Evolutionary conservation across 2,888 invertebrate genomes (phyloP).

Genomic region (Agonopterix subpropinquella): DNA sequence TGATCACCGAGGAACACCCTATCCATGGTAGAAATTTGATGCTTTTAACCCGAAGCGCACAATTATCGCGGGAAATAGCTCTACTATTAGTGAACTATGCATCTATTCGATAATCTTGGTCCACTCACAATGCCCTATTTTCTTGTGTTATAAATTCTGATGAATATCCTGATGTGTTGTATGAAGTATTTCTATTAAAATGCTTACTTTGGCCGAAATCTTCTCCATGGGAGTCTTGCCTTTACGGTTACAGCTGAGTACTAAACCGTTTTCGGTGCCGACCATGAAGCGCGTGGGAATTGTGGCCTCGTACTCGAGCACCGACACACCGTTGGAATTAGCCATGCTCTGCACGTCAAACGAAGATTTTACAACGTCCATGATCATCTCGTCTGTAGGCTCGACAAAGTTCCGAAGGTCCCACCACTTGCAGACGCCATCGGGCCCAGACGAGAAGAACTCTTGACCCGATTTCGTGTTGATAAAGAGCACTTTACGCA

Average conservation of each 20-base stretch:
- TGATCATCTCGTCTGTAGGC: constrained; percentile 78
- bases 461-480: constrained; percentile 95
- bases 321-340: constrained; percentile 75
- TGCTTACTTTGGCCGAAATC: constrained; percentile 71
- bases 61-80: too few relatives aligned
- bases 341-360: constrained; percentile 69
- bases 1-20: too few relatives aligned
- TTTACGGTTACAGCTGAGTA: constrained; percentile 82
- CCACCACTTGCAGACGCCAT: constrained; percentile 92
- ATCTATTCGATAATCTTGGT: too few relatives aligned
- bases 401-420: constrained; percentile 79
- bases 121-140: too few relatives aligned
- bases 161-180: too few relatives aligned
- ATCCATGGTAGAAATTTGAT: too few relatives aligned
- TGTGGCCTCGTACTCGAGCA: constrained; percentile 82
- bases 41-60: too few relatives aligned
- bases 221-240: constrained; percentile 81
- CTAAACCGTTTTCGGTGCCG: constrained; percentile 80
- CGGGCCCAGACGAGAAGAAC: constrained; percentile 93
- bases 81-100: too few relatives aligned
- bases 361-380: constrained; percentile 77
- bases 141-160: too few relatives aligned
- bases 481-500: constrained; percentile 89
- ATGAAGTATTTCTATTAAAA: neutral
- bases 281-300: constrained; percentile 85